Evolutionary conservation across 2,113 vertebrate species (phyloP).

Genomic region (Potamarius usumacintae): DNA sequence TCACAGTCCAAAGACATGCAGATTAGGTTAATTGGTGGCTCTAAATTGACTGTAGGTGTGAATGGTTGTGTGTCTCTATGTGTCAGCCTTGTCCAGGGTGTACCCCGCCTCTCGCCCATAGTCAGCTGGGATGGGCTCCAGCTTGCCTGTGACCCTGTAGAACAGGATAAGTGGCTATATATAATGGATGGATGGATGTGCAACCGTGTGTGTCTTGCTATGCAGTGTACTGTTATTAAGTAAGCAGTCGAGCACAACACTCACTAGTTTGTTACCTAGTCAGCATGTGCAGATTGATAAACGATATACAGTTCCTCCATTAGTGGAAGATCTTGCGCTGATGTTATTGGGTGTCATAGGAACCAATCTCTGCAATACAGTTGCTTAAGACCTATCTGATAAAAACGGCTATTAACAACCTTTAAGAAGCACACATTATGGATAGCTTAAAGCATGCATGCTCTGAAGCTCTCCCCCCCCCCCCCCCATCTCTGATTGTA

Average conservation of each 20-base stretch:
- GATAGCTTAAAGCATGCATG: not conserved
- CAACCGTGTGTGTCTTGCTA: constrained; percentile 13
- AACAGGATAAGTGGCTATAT: too few species aligned
- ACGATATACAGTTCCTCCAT: not conserved
- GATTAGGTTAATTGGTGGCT: too few species aligned
- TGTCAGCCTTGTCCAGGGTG: too few species aligned
- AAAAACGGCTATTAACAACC: constrained; percentile 34
- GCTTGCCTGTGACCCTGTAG: too few species aligned
- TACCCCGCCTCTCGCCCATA: too few species aligned
- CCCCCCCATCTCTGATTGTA: constrained; percentile 30
- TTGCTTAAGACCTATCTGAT: constrained; percentile 33
- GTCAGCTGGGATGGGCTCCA: too few species aligned
- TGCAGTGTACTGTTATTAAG: constrained; percentile 13
- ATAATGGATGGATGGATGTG: too few species aligned
- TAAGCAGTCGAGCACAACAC: not conserved
- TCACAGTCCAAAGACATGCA: too few species aligned
- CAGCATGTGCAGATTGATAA: constrained; percentile 13
- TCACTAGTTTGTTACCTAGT: constrained; percentile 29
- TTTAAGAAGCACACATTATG: constrained; percentile 12
- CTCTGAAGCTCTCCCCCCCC: constrained; percentile 25
- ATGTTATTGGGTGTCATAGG: not conserved
- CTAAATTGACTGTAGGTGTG: too few species aligned
- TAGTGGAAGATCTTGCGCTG: not conserved
- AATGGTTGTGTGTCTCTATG: too few species aligned
- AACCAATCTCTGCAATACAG: constrained; percentile 19